Conservation (phyloP, 2,888 invertebrate genomes). For the Agonopterix heracliana region DNA sequence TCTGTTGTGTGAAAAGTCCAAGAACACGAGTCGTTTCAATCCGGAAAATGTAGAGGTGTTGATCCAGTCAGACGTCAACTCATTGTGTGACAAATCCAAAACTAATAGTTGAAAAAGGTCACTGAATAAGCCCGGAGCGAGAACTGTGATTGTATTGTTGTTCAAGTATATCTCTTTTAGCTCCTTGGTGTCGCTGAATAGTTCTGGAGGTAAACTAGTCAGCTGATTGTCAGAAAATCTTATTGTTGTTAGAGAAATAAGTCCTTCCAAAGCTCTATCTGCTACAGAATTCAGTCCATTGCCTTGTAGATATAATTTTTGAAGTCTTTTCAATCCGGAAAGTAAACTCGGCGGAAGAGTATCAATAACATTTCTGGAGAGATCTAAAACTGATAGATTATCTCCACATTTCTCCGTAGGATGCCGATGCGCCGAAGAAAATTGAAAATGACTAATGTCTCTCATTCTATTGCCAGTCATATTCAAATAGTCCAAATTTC, state of each 20-base stretch:
- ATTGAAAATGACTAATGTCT: conserved; percentile 84
- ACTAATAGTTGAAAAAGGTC: conserved; percentile 85
- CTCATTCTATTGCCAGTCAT: conserved; percentile 87
- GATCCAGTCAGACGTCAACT: conserved; percentile 88
- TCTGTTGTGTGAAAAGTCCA: conserved; percentile 86
- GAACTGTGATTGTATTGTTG: conserved; percentile 87
- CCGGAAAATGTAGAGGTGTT: conserved; percentile 88
- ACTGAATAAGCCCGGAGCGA: conserved; percentile 87
- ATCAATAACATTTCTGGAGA: conserved; percentile 87
- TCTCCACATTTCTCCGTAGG: conserved; percentile 82
- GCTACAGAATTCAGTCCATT: conserved; percentile 86
- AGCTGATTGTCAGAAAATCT: conserved; percentile 89
- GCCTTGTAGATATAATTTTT: conserved; percentile 84
- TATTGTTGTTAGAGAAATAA: conserved; percentile 82
- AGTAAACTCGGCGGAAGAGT: conserved; percentile 83
- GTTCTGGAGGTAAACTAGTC: conserved; percentile 86
- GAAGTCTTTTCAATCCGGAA: conserved; percentile 81
- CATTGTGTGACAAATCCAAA: conserved; percentile 86
- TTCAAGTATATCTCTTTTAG: conserved; percentile 87
- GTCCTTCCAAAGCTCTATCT: conserved; percentile 85
- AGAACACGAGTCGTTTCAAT: conserved; percentile 83
- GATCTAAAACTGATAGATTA: conserved; percentile 81
- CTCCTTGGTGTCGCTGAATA: conserved; percentile 86
- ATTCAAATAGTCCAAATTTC: conserved; percentile 84
- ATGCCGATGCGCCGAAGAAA: conserved; percentile 75